Conservation (phyloP, 2,888 invertebrate species). For the Nasonia oneida region DNA sequence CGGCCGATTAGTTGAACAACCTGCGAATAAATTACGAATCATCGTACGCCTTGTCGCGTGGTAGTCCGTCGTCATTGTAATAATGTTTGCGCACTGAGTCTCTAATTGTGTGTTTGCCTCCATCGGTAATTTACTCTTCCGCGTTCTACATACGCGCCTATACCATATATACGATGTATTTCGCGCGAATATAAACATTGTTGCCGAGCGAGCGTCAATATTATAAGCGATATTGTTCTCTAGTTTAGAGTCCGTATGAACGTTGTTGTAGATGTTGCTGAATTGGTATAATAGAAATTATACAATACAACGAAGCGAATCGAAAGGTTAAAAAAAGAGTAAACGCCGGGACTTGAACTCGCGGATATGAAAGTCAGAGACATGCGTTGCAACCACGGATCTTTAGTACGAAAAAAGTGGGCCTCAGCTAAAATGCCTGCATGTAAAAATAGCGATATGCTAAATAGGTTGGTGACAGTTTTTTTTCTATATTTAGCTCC, state of each 20-base stretch:
- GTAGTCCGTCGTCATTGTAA: neutral
- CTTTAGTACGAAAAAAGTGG: neutral
- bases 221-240: constrained; percentile 7
- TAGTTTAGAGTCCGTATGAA: no score
- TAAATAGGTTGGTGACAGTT: neutral
- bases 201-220: neutral
- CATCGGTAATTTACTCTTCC: constrained; percentile 43
- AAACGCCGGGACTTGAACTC: no score
- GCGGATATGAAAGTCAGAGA: no score
- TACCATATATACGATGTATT: neutral
- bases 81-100: constrained; percentile 1
- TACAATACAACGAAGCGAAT: no score
- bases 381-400: no score
- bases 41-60: neutral
- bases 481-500: neutral
- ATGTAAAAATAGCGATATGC: no score
- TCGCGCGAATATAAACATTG: neutral
- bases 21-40: constrained; percentile 48
- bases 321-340: no score
- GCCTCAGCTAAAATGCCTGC: no score
- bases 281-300: no score
- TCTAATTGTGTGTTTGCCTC: constrained; percentile 49
- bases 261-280: no score
- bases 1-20: constrained; percentile 41
- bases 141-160: neutral